Percentiles rank a stretch among this genome's conserved stretches.
phyloP scores from a whole-genome alignment of 53 echinoderm and acorn worm species.

The Henricia sp. region DNA sequence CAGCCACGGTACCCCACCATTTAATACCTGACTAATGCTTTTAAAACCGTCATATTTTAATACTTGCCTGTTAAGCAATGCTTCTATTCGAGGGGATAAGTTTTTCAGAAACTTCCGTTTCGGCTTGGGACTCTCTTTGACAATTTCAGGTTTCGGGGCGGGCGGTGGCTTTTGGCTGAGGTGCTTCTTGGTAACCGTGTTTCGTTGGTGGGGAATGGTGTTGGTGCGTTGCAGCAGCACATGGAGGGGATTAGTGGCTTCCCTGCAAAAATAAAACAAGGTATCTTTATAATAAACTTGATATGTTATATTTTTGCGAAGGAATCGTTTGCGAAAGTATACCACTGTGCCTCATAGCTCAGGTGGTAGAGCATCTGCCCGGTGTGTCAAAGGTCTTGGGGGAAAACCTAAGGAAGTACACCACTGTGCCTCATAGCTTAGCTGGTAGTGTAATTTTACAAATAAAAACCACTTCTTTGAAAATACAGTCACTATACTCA shows the following conservation, averaged over 20 bases:
- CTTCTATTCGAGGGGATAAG: constrained; percentile 19
- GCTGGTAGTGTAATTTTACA: too few species aligned
- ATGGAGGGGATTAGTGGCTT: constrained; percentile 15
- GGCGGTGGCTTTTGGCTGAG: background rate
- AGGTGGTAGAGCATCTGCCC: too few species aligned
- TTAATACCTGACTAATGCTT: background rate
- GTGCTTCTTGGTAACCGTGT: constrained; percentile 9
- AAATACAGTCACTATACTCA: too few species aligned
- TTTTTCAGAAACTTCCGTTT: background rate
- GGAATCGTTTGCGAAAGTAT: too few species aligned
- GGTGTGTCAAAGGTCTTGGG: too few species aligned
- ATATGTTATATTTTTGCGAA: too few species aligned
- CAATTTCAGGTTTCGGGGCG: background rate
- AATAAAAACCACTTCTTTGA: too few species aligned
- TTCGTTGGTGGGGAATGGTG: constrained; percentile 2
- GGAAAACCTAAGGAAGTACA: too few species aligned
- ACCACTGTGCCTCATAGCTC: too few species aligned
- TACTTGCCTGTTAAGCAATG: constrained; percentile 35
- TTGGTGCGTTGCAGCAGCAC: constrained; percentile 40
- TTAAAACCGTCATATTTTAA: background rate
- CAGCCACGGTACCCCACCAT: too few species aligned
- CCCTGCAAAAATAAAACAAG: background rate
- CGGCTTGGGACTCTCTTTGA: constrained; percentile 3
- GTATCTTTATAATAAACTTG: too few species aligned
- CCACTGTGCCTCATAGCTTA: too few species aligned